A percentile compares a stretch with the other conserved stretches of the same genome.
Evolutionary conservation across 2,888 invertebrate genomes (phyloP).

Genomic region (Scaptomyza flava): DNA sequence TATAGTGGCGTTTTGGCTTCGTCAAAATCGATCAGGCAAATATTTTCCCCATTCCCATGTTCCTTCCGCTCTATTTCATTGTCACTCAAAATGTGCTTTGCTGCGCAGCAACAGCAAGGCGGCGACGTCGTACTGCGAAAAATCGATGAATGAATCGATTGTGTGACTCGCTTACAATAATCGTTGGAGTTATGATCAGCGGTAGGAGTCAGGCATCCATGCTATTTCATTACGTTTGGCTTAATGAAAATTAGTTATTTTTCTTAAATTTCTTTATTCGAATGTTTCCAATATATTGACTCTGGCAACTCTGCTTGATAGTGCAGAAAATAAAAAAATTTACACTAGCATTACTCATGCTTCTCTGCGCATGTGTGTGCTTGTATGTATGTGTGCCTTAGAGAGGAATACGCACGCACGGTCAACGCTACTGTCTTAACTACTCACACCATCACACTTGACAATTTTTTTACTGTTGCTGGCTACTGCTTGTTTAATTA

Average conservation of each 20-base stretch:
- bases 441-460: constrained; percentile 49
- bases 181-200: constrained; percentile 1
- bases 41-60: constrained; percentile 26
- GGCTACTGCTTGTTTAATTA: constrained; percentile 68
- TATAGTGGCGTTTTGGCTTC: constrained; percentile 26
- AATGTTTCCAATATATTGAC: constrained; percentile 20
- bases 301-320: constrained; percentile 69
- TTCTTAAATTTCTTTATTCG: constrained; percentile 3
- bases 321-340: constrained; percentile 43
- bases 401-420: constrained; percentile 54
- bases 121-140: constrained; percentile 75
- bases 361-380: constrained; percentile 69
- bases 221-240: constrained; percentile 11
- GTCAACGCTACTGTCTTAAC: constrained; percentile 41
- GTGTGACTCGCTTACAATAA: constrained; percentile 48
- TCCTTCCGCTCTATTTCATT: constrained; percentile 21
- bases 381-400: constrained; percentile 26
- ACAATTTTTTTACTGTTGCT: constrained; percentile 63
- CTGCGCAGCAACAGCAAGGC: constrained; percentile 68
- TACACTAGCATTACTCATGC: constrained; percentile 64
- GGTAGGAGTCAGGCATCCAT: not conserved
- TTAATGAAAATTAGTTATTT: constrained; percentile 30
- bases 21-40: constrained; percentile 37
- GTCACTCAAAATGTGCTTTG: constrained; percentile 67
- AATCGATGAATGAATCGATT: constrained; percentile 85